These are phyloP conservation scores for Acrocyrtus sp. DNA, from an alignment of 2,888 invertebrate species.

Conservation along the genomic window DNA sequence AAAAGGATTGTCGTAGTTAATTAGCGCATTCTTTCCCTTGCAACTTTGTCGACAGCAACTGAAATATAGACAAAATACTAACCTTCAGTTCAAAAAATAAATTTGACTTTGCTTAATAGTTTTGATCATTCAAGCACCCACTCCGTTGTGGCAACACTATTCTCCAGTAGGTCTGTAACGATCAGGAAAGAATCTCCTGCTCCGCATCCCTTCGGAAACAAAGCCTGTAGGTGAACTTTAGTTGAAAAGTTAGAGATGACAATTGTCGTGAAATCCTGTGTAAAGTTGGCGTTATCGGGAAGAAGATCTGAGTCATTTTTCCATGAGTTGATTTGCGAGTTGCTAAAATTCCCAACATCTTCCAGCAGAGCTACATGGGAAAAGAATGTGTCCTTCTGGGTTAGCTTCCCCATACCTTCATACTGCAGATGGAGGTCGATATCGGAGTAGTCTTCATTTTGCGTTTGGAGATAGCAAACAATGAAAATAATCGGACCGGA, in stretches of 20 bases:
- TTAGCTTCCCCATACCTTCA: background rate
- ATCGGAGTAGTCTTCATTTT: background rate
- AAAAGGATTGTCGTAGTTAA: constrained; percentile 15
- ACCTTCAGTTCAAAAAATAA: background rate
- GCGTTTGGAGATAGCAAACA: background rate
- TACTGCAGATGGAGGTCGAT: background rate
- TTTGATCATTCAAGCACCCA: background rate
- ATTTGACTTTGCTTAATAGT: too few relatives aligned
- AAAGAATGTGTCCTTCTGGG: background rate
- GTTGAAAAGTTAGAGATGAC: constrained; percentile 6
- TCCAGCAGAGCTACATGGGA: background rate
- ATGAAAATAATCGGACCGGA: background rate
- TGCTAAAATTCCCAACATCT: background rate
- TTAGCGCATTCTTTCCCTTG: background rate
- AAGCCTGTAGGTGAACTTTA: constrained; percentile 7
- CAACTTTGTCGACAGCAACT: constrained; percentile 1
- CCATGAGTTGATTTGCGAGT: background rate
- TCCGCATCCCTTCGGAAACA: background rate
- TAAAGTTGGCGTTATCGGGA: background rate
- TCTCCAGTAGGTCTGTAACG: constrained; percentile 8
- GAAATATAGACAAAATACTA: background rate
- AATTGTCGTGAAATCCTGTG: background rate
- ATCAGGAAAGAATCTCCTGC: background rate
- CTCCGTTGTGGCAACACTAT: background rate
- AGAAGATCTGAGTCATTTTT: background rate